Conservation (phyloP, 2,113 vertebrate species). For the Cyphomyrus plagiostoma region DNA sequence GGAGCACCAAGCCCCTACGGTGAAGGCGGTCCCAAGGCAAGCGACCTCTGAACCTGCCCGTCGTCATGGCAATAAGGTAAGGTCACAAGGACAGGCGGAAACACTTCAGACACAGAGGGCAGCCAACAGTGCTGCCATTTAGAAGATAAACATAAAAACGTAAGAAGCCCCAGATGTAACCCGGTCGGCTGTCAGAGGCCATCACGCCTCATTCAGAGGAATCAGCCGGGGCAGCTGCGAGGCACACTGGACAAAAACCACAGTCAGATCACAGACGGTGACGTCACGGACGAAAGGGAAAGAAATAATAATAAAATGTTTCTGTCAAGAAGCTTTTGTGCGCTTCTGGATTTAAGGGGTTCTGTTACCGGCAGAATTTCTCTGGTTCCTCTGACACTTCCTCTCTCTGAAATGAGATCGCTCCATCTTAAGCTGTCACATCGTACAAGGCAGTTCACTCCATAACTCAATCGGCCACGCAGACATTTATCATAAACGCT, state of each 20-base stretch:
- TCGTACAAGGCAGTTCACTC: conserved; percentile 23
- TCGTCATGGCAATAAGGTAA: neutral
- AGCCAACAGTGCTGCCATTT: neutral
- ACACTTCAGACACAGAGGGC: neutral
- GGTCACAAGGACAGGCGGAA: neutral
- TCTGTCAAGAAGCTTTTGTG: conserved; percentile 20
- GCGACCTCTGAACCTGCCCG: neutral
- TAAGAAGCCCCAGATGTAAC: neutral
- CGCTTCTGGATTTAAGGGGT: conserved; percentile 26
- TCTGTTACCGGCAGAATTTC: neutral
- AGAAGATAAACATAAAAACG: neutral
- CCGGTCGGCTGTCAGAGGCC: neutral
- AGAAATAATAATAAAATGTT: neutral
- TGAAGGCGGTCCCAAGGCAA: neutral
- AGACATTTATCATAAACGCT: neutral
- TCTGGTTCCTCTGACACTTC: conserved; percentile 13
- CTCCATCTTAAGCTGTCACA: conserved; percentile 26
- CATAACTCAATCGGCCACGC: neutral
- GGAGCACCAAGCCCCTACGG: neutral
- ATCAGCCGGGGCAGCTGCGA: neutral
- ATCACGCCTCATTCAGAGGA: neutral
- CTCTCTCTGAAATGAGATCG: conserved; percentile 29
- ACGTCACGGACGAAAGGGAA: neutral
- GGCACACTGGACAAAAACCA: neutral
- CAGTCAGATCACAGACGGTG: neutral